Evolutionary conservation across 1,140 invertebrate species (phyloP).

Genomic region (Caenorhabditis inopinata): DNA sequence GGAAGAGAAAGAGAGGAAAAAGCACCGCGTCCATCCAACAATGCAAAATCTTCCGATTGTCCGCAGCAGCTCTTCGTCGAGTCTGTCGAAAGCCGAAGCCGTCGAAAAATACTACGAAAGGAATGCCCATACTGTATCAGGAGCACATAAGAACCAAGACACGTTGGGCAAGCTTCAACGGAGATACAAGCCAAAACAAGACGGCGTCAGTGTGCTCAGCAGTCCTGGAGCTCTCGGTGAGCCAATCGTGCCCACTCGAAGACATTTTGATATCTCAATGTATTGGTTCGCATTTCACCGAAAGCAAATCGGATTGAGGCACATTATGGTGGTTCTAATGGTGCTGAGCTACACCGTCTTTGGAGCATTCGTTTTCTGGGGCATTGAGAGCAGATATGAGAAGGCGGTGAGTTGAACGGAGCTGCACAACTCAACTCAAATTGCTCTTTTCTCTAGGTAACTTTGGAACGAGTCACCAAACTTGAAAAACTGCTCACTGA

Average conservation of each 20-base stretch:
- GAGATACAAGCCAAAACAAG: conserved; percentile 21
- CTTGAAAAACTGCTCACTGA: neutral
- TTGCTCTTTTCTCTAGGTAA: neutral
- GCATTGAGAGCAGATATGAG: neutral
- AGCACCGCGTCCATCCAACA: neutral
- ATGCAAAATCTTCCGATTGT: neutral
- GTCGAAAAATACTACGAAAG: conserved; percentile 12
- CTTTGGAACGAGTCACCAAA: neutral
- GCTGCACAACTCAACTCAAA: neutral
- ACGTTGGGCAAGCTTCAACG: neutral
- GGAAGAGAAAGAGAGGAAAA: neutral
- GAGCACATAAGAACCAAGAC: neutral
- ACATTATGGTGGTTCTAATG: neutral
- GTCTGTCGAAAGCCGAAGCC: neutral
- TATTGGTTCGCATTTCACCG: conserved; percentile 23
- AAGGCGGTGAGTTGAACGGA: neutral
- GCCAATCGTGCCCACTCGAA: neutral
- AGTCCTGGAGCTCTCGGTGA: conserved; percentile 11
- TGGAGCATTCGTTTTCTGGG: conserved; percentile 14
- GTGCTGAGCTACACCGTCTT: neutral
- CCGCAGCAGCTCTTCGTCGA: neutral
- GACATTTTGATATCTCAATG: conserved; percentile 1
- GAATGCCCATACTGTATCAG: conserved; percentile 2
- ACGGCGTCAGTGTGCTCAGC: neutral
- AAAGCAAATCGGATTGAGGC: neutral